Base-by-base conservation (phyloP, 2,888 invertebrate species). In the Pyrocoelia pectoralis region DNA sequence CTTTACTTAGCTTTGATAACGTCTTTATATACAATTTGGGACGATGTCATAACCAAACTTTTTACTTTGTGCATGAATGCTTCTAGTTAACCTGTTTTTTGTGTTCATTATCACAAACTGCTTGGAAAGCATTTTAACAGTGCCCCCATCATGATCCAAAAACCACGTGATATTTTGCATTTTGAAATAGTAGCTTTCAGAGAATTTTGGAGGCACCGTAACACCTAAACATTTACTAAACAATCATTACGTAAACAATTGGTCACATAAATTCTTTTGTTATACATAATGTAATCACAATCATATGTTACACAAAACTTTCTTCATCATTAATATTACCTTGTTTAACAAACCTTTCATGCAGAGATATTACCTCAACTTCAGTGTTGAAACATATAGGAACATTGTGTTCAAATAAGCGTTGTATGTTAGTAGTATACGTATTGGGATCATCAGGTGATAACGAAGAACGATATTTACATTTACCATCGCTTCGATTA, bases 251-350 rank as follows among this genome's bases (percentile, higher is more conserved):
- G 33, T n/a, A 33, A 6, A 33, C 2, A 33, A 33, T 33, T 33
- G n/a, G 33, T n/a, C 8, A 33, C 33, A 33, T n/a, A 3, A 24
- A 8, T 24, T 5, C 24, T 5, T 24, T n/a, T 33, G 33, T n/a
- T n/a, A 24, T 24, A 8, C 24, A n/a, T 24, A 24, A 24, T 24
- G 33, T 12, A 43, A 18, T 54, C 18, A 43, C 13, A 18, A 38
- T 43, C 51, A 10, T 9, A 48, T 18, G 8, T 66, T 61, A 76
- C 51, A 76, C 74, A 60, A 76, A 76, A 63, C 75, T 76, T 54
- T 76, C 76, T 38, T 74, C 73, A 13, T 75, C 74, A 41, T 54
- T 33, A 33, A 69, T 66, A 14, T 62, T 66, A 53, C 63, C 68
- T 17, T 66, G 60, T 48, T 72, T 73, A 9, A 69, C 54, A 62